Evolutionary conservation across 2,888 invertebrate genomes (phyloP), one percentile per base, ranked within the genome.

Genomic region (Ommatoiulus sabulosus): DNA sequence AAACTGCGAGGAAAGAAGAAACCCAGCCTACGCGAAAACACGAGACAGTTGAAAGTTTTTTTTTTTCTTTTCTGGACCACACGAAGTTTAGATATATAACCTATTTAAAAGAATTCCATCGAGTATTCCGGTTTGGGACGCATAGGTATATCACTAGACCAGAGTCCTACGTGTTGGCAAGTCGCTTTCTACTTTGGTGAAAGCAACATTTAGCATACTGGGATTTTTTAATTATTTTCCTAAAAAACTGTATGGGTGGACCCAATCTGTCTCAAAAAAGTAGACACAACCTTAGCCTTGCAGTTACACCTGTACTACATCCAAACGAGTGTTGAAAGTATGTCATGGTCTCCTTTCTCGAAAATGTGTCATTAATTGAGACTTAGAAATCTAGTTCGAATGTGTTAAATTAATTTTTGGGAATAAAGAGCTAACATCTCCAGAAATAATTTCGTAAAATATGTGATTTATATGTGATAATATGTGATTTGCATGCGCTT

Each of bases 201-300:
- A 80, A 24, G 35, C 80, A 24, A 80, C 15, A 35, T 57, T 57
- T n/a, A 57, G 57, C 57, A 57, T n/a, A n/a, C 57, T 24, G 24
- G 35, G 12, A 43, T 80, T 80, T 52, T 24, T 80, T 80, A 80
- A 15, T 35, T 35, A 35, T 35, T 35, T 80, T 12, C 3, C 0
- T 24, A 43, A 35, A 35, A 80, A 80, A 35, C 2, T 12, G 24
- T 80, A 43, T 35, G 80, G 80, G 35, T 80, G 35, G 35, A 35
- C 35, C 80, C 35, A 3, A 80, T 35, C 35, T 80, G 15, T 80
- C 15, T 80, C 35, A 35, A 80, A 80, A 43, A 15, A 4, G 35
- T 35, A 80, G 80, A 80, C 80, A 80, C 80, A 80, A 80, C 80
- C 80, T 80, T 80, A 80, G 80, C 80, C 80, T 80, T 80, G 80